phyloP scores from a whole-genome alignment of 2,888 invertebrate genomes.

The Metallyticus violacea region DNA sequence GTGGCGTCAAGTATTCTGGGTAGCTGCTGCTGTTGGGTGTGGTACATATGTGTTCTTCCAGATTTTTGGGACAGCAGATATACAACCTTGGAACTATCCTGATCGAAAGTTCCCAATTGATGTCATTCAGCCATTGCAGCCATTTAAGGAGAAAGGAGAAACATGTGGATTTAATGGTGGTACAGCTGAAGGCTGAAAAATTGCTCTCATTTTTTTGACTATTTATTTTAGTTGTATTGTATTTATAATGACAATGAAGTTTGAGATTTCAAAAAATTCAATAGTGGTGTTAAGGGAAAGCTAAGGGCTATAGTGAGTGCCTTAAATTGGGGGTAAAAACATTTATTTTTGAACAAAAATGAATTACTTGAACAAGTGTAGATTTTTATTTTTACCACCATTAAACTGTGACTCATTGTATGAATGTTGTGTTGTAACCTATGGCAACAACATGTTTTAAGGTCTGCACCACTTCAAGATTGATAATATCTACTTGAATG shows the following conservation, averaged over 20 bases:
- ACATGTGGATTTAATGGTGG: not conserved
- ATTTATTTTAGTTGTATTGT: too few relatives aligned
- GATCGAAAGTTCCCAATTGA: slow-evolving; percentile 31
- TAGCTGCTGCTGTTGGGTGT: slow-evolving; percentile 59
- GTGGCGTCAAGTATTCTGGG: slow-evolving; percentile 64
- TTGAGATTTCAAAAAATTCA: too few relatives aligned
- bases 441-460: not conserved
- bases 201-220: too few relatives aligned
- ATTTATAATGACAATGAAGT: too few relatives aligned
- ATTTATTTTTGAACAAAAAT: not conserved
- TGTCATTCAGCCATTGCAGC: slow-evolving; percentile 1
- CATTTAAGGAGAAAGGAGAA: not conserved
- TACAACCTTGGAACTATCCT: slow-evolving; percentile 43
- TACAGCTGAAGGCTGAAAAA: slow-evolving; percentile 8
- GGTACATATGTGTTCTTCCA: slow-evolving; percentile 63
- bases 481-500: not conserved
- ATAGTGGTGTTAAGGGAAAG: not conserved
- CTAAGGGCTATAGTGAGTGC: not conserved
- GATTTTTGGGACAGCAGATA: slow-evolving; percentile 63
- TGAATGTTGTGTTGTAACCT: not conserved
- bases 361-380: not conserved
- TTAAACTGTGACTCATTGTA: not conserved
- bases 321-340: not conserved
- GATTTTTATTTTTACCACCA: not conserved
- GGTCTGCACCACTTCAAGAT: not conserved